Conservation (phyloP, 1,140 invertebrate species). For the Holcopasites calliopsidis region DNA sequence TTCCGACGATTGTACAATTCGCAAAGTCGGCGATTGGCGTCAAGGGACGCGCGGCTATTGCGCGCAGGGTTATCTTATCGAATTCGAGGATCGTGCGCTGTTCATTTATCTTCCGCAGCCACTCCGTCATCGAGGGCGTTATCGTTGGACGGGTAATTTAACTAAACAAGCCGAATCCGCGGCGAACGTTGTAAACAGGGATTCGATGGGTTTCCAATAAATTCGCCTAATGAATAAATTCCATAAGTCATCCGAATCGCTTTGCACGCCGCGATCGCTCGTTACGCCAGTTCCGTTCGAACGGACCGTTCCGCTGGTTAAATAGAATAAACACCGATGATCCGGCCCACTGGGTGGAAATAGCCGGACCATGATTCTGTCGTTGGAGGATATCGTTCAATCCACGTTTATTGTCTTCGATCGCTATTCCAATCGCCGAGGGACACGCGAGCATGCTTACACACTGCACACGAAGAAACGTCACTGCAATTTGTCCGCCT, state of each 20-base stretch:
- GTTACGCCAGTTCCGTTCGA: slow-evolving; percentile 31
- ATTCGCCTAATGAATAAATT: slow-evolving; percentile 57
- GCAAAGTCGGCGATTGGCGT: neutral
- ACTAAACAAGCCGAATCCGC: slow-evolving; percentile 54
- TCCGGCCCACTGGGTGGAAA: neutral
- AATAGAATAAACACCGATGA: slow-evolving; percentile 44
- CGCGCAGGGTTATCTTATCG: slow-evolving; percentile 49
- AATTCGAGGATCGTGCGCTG: slow-evolving; percentile 30
- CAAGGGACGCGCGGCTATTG: neutral
- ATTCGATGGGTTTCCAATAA: slow-evolving; percentile 56
- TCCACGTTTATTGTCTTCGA: no score
- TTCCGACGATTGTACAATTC: neutral
- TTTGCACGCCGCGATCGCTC: slow-evolving; percentile 41
- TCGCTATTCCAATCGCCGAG: no score
- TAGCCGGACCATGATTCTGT: neutral
- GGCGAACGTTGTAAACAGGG: slow-evolving; percentile 41
- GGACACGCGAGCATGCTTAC: no score
- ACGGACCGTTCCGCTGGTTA: slow-evolving; percentile 6
- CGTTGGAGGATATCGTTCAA: neutral
- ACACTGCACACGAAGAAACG: no score
- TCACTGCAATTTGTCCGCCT: slow-evolving; percentile 61
- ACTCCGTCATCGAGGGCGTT: slow-evolving; percentile 57
- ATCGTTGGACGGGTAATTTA: slow-evolving; percentile 56
- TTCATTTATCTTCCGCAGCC: slow-evolving; percentile 54
- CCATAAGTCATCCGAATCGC: slow-evolving; percentile 48